A percentile compares a stretch with the other conserved stretches of the same genome.
Conservation (phyloP, 2,113 vertebrate species). For the Heterochromis multidens region DNA sequence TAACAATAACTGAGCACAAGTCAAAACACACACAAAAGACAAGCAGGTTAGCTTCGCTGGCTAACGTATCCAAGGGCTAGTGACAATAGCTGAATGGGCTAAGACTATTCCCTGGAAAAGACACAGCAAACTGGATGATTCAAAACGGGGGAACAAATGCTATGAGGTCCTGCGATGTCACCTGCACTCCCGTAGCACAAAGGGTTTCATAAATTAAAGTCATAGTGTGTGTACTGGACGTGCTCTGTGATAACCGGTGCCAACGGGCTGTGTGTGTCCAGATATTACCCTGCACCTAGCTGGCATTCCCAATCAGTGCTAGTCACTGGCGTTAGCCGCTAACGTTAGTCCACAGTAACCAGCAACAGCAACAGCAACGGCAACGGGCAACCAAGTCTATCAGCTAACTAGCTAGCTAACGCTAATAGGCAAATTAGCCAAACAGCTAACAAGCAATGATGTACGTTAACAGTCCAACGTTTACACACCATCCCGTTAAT, state of each 20-base stretch:
- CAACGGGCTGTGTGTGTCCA: constrained; percentile 41
- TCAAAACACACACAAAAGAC: constrained; percentile 67
- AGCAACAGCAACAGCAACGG: constrained; percentile 37
- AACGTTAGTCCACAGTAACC: constrained; percentile 50
- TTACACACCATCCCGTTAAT: constrained; percentile 31
- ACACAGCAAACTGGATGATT: neutral
- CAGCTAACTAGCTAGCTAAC: constrained; percentile 63
- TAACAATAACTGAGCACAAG: constrained; percentile 33
- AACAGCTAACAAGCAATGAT: constrained; percentile 50
- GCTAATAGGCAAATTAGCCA: constrained; percentile 69
- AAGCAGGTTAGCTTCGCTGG: constrained; percentile 56
- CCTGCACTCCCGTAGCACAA: neutral
- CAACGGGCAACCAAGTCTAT: constrained; percentile 51
- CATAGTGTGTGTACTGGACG: neutral
- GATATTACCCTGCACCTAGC: constrained; percentile 49
- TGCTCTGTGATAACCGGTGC: constrained; percentile 34
- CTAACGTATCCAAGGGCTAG: constrained; percentile 61
- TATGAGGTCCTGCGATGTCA: neutral
- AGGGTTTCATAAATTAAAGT: neutral
- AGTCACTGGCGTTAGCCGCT: constrained; percentile 64
- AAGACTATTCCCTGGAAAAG: constrained; percentile 58
- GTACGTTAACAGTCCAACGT: constrained; percentile 46
- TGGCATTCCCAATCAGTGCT: constrained; percentile 67
- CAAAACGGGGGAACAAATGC: neutral
- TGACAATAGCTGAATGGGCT: constrained; percentile 69